Evolutionary conservation across 1,140 invertebrate species (phyloP).

Genomic region (Bombus picipes): DNA sequence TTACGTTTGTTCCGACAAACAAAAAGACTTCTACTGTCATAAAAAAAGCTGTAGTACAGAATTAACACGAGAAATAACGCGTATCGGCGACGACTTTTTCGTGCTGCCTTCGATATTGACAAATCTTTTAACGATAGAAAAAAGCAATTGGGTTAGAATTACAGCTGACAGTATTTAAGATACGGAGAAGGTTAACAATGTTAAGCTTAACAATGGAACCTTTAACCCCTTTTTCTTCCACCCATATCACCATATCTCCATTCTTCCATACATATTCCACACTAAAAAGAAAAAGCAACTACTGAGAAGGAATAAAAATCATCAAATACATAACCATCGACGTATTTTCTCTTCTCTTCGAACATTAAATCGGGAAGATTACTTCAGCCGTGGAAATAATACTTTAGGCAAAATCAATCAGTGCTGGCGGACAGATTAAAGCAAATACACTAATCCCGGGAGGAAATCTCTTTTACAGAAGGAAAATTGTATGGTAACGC

Average conservation of each 20-base stretch:
- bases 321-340: neutral
- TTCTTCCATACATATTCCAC: too few relatives aligned
- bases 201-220: neutral
- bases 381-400: neutral
- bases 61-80: too few relatives aligned
- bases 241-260: too few relatives aligned
- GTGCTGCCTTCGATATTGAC: too few relatives aligned
- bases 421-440: neutral
- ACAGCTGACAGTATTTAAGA: neutral
- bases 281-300: too few relatives aligned
- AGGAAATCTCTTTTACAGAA: neutral
- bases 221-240: neutral
- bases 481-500: neutral
- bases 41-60: too few relatives aligned
- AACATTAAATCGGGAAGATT: neutral
- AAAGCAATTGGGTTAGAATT: too few relatives aligned
- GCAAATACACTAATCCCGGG: neutral
- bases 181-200: neutral
- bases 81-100: too few relatives aligned
- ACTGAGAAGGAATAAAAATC: neutral
- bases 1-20: too few relatives aligned
- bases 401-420: neutral
- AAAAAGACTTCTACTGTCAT: too few relatives aligned
- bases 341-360: neutral
- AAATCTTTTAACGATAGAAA: too few relatives aligned